A percentile compares a stretch with the other conserved stretches of the same genome.
Evolutionary conservation across 2,113 vertebrate genomes (phyloP).

Genomic region (Pangasianodon gigas): DNA sequence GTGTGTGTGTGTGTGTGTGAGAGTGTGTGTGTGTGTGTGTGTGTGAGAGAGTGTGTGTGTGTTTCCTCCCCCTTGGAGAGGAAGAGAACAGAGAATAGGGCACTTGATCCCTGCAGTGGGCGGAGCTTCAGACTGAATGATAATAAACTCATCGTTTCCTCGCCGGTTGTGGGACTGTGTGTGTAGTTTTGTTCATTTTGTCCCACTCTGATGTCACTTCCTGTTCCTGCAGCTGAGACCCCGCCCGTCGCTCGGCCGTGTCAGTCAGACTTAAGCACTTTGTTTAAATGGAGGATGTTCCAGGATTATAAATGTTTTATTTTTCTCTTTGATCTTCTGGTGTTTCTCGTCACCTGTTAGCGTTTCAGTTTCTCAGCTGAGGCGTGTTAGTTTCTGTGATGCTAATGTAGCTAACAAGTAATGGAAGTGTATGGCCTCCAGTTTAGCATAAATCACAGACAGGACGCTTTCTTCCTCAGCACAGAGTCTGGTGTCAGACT

Average conservation of each 20-base stretch:
- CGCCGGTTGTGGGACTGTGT: neutral
- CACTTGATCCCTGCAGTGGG: neutral
- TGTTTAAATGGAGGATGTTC: neutral
- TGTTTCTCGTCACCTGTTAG: neutral
- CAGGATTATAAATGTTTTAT: neutral
- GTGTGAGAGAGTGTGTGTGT: slow-evolving; percentile 48
- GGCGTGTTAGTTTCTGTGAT: neutral
- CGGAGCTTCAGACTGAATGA: neutral
- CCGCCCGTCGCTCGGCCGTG: neutral
- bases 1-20: slow-evolving; percentile 43
- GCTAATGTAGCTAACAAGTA: neutral
- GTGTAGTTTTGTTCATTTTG: neutral
- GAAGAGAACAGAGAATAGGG: slow-evolving; percentile 50
- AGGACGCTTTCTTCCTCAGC: neutral
- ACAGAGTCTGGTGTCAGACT: neutral
- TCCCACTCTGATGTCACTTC: neutral
- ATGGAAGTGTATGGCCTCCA: neutral
- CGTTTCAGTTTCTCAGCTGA: neutral
- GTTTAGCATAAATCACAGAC: neutral
- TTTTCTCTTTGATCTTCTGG: neutral
- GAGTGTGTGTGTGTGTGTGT: slow-evolving; percentile 34
- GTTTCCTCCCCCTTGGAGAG: slow-evolving; percentile 58
- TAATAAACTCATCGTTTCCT: neutral
- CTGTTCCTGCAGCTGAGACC: slow-evolving; percentile 13
- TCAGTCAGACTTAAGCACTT: neutral